These are phyloP conservation scores for Lophius americanus DNA, from an alignment of 2,797 vertebrate genomes.

Conservation along the genomic window DNA sequence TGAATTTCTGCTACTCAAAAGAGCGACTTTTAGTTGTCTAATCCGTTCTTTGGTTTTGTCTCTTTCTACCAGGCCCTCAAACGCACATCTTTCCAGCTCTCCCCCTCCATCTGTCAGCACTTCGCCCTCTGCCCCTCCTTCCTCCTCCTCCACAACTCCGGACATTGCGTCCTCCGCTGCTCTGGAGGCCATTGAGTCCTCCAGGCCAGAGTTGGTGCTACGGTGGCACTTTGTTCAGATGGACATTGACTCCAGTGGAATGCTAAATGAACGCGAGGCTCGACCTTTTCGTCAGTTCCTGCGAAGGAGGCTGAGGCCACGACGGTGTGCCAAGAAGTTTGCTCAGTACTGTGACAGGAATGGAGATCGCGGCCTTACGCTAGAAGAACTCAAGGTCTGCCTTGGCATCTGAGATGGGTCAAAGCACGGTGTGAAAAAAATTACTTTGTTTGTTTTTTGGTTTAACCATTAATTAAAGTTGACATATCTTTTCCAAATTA, in stretches of 20 bases:
- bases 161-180: not conserved
- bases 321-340: constrained; percentile 72
- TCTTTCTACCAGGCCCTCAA: constrained; percentile 16
- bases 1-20: too few relatives aligned
- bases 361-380: constrained; percentile 60
- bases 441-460: not conserved
- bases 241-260: constrained; percentile 67
- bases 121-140: not conserved
- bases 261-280: constrained; percentile 69
- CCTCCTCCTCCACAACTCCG: constrained; percentile 3
- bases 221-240: constrained; percentile 65
- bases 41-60: constrained; percentile 1
- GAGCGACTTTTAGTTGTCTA: not conserved
- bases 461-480: not conserved
- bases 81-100: constrained; percentile 5
- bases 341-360: constrained; percentile 72
- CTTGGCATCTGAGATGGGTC: constrained; percentile 54
- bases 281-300: constrained; percentile 69
- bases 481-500: not conserved
- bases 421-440: not conserved
- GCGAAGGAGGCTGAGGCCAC: constrained; percentile 58
- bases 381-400: constrained; percentile 69
- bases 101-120: constrained; percentile 1
- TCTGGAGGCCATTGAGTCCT: not conserved
- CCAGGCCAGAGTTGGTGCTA: constrained; percentile 51